Percentiles rank a stretch among this genome's conserved stretches.
Evolutionary conservation across 2,797 vertebrate genomes (phyloP).

Genomic region (Parauchenoglanis ngamensis): DNA sequence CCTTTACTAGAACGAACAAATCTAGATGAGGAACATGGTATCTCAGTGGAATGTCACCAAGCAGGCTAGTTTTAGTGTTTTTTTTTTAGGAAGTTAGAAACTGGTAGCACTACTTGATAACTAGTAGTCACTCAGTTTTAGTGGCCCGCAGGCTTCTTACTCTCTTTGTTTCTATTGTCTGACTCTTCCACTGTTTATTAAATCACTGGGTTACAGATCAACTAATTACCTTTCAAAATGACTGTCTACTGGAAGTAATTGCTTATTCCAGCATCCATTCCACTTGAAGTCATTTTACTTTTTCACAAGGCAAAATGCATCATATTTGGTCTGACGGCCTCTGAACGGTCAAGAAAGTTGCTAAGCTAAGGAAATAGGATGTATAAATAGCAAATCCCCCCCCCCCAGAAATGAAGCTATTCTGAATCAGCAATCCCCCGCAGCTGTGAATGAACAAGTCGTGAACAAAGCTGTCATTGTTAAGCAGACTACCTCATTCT

Average conservation of each 20-base stretch:
- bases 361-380: not conserved
- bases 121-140: not conserved
- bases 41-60: not conserved
- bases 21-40: not conserved
- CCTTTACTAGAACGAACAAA: not conserved
- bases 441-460: conserved; percentile 24
- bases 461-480: conserved; percentile 25
- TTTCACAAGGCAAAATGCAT: not conserved
- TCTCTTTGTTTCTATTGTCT: not conserved
- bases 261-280: not conserved
- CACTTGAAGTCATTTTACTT: not conserved
- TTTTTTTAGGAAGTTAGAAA: not conserved
- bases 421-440: not conserved
- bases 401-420: not conserved
- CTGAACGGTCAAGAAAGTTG: not conserved
- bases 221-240: not conserved
- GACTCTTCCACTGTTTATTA: not conserved
- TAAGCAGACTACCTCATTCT: not conserved
- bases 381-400: not conserved
- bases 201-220: not conserved
- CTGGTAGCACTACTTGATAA: not conserved
- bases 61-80: not conserved
- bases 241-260: not conserved
- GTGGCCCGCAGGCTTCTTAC: not conserved
- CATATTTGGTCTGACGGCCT: not conserved